These are phyloP conservation scores for Muscicapa striata DNA, from an alignment of 2,797 vertebrate species.

Conservation along the genomic window DNA sequence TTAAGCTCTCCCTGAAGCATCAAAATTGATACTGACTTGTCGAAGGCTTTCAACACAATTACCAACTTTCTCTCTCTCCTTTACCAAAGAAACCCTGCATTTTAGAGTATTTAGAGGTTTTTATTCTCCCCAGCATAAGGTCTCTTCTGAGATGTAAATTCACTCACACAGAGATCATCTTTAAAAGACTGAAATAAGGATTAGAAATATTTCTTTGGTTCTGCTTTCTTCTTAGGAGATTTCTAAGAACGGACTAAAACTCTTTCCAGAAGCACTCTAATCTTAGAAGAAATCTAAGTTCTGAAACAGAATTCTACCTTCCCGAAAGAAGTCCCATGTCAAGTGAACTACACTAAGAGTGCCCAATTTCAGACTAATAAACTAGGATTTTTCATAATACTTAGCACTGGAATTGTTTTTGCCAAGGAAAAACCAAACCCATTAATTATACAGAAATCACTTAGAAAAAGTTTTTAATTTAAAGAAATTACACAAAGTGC, in stretches of 20 bases:
- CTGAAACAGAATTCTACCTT: neutral
- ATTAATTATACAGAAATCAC: neutral
- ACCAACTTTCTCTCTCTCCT: neutral
- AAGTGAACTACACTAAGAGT: neutral
- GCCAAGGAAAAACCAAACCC: neutral
- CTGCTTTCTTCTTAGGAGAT: neutral
- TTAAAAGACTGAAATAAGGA: neutral
- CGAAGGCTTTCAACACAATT: neutral
- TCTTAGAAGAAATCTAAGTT: neutral
- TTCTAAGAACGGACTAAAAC: neutral
- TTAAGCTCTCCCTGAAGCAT: neutral
- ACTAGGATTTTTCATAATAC: neutral
- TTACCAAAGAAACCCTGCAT: neutral
- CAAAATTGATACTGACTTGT: neutral
- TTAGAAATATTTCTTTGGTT: neutral
- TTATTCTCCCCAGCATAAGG: neutral
- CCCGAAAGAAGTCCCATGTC: neutral
- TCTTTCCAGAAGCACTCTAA: neutral
- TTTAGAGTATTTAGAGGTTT: neutral
- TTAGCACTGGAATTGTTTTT: neutral
- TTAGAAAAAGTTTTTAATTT: neutral
- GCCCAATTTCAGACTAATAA: neutral
- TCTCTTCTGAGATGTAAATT: neutral
- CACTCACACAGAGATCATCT: neutral
- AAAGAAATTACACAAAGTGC: neutral